phyloP scores from a whole-genome alignment of 2,797 vertebrate genomes.

The Gallinago nigripennis region DNA sequence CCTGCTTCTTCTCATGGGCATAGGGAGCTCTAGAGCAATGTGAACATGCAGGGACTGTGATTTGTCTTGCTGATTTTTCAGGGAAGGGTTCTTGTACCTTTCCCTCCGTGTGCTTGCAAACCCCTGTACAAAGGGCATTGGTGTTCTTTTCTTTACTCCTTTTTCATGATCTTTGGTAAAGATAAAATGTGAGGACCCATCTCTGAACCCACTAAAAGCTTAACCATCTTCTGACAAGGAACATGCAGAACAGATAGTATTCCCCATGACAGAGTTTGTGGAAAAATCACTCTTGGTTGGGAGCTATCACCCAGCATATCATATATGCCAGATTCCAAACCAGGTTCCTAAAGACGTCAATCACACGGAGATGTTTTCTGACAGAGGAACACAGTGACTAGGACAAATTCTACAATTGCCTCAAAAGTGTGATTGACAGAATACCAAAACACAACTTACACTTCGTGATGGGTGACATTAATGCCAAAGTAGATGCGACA shows the following conservation, averaged over 20 bases:
- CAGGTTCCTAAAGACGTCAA: constrained; percentile 58
- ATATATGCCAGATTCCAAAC: constrained; percentile 55
- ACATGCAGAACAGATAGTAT: neutral
- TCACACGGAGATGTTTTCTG: constrained; percentile 56
- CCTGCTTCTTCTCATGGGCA: neutral
- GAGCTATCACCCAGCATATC: constrained; percentile 35
- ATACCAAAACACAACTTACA: constrained; percentile 67
- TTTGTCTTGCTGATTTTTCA: neutral
- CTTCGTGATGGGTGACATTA: constrained; percentile 58
- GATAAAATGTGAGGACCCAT: neutral
- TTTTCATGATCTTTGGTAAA: neutral
- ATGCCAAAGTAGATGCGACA: constrained; percentile 45
- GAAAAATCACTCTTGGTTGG: neutral
- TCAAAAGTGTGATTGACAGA: constrained; percentile 67
- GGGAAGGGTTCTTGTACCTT: neutral
- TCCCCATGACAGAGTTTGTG: neutral
- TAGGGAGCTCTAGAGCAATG: neutral
- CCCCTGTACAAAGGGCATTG: neutral
- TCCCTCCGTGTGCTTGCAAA: neutral
- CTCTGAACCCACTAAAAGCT: neutral
- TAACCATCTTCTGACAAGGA: neutral
- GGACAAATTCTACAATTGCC: constrained; percentile 58
- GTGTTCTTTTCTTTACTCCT: neutral
- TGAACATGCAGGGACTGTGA: neutral
- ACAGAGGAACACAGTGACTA: constrained; percentile 56